Conservation (phyloP, 2,113 vertebrate genomes). For the Collichthys lucidus region DNA sequence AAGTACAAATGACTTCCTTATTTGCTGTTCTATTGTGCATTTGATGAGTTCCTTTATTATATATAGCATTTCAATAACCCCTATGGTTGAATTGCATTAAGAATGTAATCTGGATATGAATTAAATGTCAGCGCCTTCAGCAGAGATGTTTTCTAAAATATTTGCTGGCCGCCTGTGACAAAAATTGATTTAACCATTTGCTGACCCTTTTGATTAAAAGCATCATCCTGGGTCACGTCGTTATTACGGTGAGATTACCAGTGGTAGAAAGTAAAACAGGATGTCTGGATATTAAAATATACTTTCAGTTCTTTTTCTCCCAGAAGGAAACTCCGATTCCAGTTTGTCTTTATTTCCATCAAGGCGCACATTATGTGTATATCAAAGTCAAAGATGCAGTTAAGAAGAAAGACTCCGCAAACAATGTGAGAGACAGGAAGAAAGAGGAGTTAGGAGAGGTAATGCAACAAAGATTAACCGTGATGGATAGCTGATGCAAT, state of each 20-base stretch:
- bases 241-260: background rate
- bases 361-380: slow-evolving; percentile 18
- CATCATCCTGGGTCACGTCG: background rate
- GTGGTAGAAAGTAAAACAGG: slow-evolving; percentile 13
- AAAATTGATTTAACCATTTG: slow-evolving; percentile 20
- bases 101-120: background rate
- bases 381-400: slow-evolving; percentile 60
- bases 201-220: slow-evolving; percentile 35
- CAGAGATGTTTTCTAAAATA: background rate
- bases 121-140: slow-evolving; percentile 18
- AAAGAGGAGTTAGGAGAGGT: slow-evolving; percentile 27
- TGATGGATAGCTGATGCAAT: slow-evolving; percentile 69
- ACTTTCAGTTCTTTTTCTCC: slow-evolving; percentile 39
- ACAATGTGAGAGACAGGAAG: slow-evolving; percentile 29
- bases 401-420: slow-evolving; percentile 40
- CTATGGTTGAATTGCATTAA: slow-evolving; percentile 1
- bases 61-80: slow-evolving; percentile 28
- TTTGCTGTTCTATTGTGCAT: slow-evolving; percentile 17
- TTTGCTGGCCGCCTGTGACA: background rate
- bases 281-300: slow-evolving; percentile 31
- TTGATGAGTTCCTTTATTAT: slow-evolving; percentile 11
- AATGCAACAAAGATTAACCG: slow-evolving; percentile 57
- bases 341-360: slow-evolving; percentile 52
- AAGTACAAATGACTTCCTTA: background rate
- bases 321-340: slow-evolving; percentile 45